Conservation (phyloP, 2,888 invertebrate species). For the Tuberolachnus salignus region DNA sequence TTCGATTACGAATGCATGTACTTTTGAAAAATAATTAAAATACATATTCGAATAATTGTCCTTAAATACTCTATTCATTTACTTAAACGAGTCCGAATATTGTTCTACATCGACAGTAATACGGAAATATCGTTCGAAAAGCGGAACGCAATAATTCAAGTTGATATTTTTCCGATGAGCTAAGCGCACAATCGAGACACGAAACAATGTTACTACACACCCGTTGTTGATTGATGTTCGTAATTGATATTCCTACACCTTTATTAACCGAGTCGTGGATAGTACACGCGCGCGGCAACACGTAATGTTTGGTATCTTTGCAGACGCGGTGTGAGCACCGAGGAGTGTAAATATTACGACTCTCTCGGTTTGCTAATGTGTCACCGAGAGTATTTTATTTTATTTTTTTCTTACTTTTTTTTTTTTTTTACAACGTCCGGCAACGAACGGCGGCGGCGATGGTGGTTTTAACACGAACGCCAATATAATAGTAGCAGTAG, state of each 20-base stretch:
- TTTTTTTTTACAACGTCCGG: not conserved
- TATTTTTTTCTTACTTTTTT: too few species aligned
- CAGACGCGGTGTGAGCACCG: not conserved
- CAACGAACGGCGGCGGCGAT: too few species aligned
- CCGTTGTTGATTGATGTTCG: too few species aligned
- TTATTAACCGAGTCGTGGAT: not conserved
- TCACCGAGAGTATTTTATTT: conserved; percentile 13
- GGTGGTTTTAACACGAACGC: not conserved
- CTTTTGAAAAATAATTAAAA: too few species aligned
- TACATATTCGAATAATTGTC: too few species aligned
- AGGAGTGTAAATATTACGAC: conserved; percentile 7
- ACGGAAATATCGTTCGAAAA: too few species aligned
- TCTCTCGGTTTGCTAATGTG: conserved; percentile 24
- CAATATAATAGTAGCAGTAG: not conserved
- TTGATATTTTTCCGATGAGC: too few species aligned
- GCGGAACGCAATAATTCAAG: too few species aligned
- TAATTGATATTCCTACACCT: not conserved
- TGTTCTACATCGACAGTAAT: too few species aligned
- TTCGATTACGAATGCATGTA: too few species aligned
- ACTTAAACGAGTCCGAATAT: too few species aligned
- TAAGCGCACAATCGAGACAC: not conserved
- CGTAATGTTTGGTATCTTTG: not conserved
- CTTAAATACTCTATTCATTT: too few species aligned
- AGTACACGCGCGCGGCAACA: not conserved
- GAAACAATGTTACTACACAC: not conserved